phyloP scores from a whole-genome alignment of 2,888 invertebrate species.

The Liposcelis brunnea region DNA sequence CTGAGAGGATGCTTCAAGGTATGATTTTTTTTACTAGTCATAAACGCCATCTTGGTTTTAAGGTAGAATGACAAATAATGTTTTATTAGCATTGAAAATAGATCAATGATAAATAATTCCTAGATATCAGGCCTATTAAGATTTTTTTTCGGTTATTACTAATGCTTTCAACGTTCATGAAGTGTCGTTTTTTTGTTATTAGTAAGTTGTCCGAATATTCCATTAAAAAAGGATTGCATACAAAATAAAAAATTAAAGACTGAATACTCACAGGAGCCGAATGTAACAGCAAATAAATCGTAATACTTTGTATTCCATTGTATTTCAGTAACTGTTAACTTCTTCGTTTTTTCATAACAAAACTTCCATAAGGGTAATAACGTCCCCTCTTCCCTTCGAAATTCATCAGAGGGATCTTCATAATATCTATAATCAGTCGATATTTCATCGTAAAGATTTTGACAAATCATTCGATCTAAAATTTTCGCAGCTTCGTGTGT shows the following conservation, averaged over 20 bases:
- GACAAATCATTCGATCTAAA: constrained; percentile 33
- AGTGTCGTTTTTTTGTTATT: too few relatives aligned
- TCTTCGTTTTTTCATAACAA: constrained; percentile 64
- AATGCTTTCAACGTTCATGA: too few relatives aligned
- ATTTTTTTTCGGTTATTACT: too few relatives aligned
- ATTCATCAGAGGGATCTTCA: constrained; percentile 36
- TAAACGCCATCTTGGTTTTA: too few relatives aligned
- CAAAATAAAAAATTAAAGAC: neutral
- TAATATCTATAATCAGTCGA: constrained; percentile 34
- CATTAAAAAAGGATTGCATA: neutral
- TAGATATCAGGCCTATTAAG: too few relatives aligned
- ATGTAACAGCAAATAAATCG: constrained; percentile 81
- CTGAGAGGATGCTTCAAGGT: too few relatives aligned
- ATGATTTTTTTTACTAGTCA: too few relatives aligned
- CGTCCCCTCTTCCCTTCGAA: constrained; percentile 33
- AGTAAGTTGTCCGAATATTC: too few relatives aligned
- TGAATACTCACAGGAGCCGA: constrained; percentile 63
- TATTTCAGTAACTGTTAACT: constrained; percentile 69
- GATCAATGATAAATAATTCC: too few relatives aligned
- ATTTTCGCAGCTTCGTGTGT: constrained; percentile 22
- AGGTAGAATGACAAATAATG: too few relatives aligned
- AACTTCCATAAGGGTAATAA: constrained; percentile 52
- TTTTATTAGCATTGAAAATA: too few relatives aligned
- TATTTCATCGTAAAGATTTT: constrained; percentile 33
- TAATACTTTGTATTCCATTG: constrained; percentile 79